Base-by-base conservation (phyloP, 1,140 invertebrate genomes). In the Drosophila mojavensis region DNA sequence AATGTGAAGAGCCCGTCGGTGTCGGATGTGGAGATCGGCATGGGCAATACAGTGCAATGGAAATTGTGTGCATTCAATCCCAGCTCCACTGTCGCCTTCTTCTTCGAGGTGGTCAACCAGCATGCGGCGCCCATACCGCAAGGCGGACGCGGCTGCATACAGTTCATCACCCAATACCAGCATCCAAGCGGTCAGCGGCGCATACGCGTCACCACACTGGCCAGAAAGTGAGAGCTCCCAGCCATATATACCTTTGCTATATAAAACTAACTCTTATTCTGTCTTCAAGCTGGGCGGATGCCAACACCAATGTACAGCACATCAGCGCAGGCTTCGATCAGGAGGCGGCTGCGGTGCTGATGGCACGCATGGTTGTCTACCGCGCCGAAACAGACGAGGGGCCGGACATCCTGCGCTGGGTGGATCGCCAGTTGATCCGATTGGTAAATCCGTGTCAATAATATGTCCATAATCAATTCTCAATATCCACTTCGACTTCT, bases 151-250 rank as follows among this genome's bases (percentile, higher is more conserved):
- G 99, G 98, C 0, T 99, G 97, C 89, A 96, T 99, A 65, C 99
- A 99, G 93, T 99, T 99, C 91, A 99, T 99, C 48, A 99, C 98
- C 4, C 97, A 99, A 86, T 99, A 99, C 93, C 98, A 99, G 93
- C 98, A 99, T 93, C 96, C 98, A n/a, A 98, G 96, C 93, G 99
- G 99, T 3, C 97, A 99, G 91, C 95, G 97, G 59, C 95, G 98
- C 76, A 97, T 99, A 64, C 93, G 99, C 50, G 99, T 99, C 11
- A 99, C 99, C 24, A 99, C 99, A 1, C 94, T 99, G 15, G 97
- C 98, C 33, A 95, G 99, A 93, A 99, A 98, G 96, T 98, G 93
- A 94, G 93, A 61, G 9, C 5, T 0, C 26, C n/a, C 1, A 24
- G 20, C 20, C 20, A 24, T 24, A 24, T 2, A 24, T 24, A 24